Percentiles rank a stretch among this genome's conserved stretches.
phyloP scores from a whole-genome alignment of 1,140 invertebrate species.

The Dreissena rostriformis region DNA sequence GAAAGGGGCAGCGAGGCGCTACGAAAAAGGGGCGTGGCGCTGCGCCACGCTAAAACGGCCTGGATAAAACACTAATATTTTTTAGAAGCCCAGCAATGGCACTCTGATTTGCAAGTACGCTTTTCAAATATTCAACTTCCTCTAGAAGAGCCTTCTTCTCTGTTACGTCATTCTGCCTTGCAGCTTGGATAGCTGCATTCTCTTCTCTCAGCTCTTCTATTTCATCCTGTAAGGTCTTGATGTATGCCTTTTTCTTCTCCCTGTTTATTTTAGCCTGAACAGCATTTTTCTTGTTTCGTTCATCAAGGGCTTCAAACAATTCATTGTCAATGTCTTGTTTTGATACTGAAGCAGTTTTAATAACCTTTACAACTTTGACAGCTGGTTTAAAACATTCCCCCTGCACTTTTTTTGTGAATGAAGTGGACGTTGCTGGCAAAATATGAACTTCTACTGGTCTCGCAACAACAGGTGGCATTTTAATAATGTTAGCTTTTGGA shows the following conservation, averaged over 20 bases:
- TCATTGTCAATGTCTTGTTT: constrained; percentile 55
- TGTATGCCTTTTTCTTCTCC: constrained; percentile 77
- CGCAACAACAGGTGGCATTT: not conserved
- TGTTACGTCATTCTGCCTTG: constrained; percentile 51
- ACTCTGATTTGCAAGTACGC: constrained; percentile 77
- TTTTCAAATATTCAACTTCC: constrained; percentile 76
- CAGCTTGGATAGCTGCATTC: constrained; percentile 63
- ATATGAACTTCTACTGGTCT: not conserved
- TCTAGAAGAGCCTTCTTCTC: constrained; percentile 63
- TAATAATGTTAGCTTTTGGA: constrained; percentile 4
- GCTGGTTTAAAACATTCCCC: constrained; percentile 20
- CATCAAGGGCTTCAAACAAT: constrained; percentile 67
- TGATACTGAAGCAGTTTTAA: constrained; percentile 54
- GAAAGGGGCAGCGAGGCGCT: too few relatives aligned
- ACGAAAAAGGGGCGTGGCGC: too few relatives aligned
- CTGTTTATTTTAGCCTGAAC: constrained; percentile 75
- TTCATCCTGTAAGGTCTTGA: constrained; percentile 71
- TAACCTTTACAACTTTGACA: constrained; percentile 68
- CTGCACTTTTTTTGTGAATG: not conserved
- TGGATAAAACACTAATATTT: constrained; percentile 76
- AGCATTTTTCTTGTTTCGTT: constrained; percentile 76
- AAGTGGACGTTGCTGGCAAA: constrained; percentile 5
- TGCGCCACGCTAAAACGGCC: too few relatives aligned
- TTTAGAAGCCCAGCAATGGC: constrained; percentile 71
- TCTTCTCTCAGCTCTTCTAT: constrained; percentile 64